Percentiles rank a stretch among this genome's conserved stretches.
These are phyloP conservation scores for Stegodyphus mimosarum DNA, from an alignment of 1,140 invertebrate genomes.

Conservation along the genomic window DNA sequence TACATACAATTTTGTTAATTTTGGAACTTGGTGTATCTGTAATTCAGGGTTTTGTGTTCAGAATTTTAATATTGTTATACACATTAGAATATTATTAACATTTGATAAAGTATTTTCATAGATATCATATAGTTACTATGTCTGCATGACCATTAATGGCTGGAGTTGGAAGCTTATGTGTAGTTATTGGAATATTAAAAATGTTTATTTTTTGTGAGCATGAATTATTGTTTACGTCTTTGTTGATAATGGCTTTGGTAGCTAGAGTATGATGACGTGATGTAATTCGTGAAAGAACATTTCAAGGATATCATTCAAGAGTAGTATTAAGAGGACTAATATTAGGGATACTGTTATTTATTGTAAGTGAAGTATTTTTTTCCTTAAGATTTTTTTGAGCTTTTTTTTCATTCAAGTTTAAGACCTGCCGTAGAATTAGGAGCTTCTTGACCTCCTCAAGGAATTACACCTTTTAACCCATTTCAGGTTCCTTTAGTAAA, in stretches of 20 bases:
- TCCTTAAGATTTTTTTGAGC: constrained; percentile 75
- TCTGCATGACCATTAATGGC: constrained; percentile 72
- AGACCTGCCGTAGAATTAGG: constrained; percentile 75
- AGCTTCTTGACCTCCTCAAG: constrained; percentile 72
- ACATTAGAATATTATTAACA: constrained; percentile 32
- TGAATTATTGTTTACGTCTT: constrained; percentile 69
- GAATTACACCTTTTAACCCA: constrained; percentile 74
- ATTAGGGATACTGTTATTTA: constrained; percentile 75
- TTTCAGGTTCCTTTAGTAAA: constrained; percentile 75
- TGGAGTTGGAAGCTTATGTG: constrained; percentile 68
- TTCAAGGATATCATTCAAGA: constrained; percentile 68
- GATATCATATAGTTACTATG: constrained; percentile 57
- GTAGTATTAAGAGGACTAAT: constrained; percentile 70
- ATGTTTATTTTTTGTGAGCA: constrained; percentile 70
- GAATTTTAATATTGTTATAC: background rate
- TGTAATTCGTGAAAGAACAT: constrained; percentile 68
- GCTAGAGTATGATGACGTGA: constrained; percentile 74
- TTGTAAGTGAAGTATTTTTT: constrained; percentile 76
- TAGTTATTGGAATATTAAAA: constrained; percentile 69
- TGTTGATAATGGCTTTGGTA: constrained; percentile 70
- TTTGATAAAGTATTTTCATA: constrained; percentile 21
- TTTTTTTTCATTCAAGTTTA: constrained; percentile 76
- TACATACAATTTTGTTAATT: too few species aligned
- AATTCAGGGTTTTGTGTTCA: too few species aligned
- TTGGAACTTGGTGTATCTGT: too few species aligned